Percentiles rank a stretch among this genome's conserved stretches.
Evolutionary conservation across 2,797 vertebrate species (phyloP).

Genomic region (Craterocephalus amniculus): DNA sequence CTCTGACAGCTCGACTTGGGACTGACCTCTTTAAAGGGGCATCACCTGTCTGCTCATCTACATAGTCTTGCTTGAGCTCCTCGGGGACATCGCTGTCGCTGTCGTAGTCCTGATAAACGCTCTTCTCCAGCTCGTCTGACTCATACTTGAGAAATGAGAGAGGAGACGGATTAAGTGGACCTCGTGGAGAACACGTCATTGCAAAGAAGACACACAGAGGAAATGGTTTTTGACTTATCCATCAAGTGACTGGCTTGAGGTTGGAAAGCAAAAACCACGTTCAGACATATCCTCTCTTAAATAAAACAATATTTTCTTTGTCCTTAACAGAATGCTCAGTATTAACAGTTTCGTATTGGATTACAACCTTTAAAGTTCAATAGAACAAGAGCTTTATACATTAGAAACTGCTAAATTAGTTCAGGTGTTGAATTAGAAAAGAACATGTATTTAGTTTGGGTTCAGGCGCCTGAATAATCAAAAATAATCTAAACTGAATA

Average conservation of each 20-base stretch:
- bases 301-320: conserved; percentile 40
- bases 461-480: conserved; percentile 5
- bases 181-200: neutral
- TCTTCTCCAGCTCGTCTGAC: conserved; percentile 98
- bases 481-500: conserved; percentile 4
- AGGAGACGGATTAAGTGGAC: conserved; percentile 7
- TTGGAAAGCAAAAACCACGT: conserved; percentile 12
- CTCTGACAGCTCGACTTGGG: neutral
- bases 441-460: conserved; percentile 13
- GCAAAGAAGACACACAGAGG: neutral
- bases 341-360: conserved; percentile 31
- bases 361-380: conserved; percentile 35
- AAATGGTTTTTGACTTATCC: neutral
- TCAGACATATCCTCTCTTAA: conserved; percentile 15
- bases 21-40: conserved; percentile 92
- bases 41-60: conserved; percentile 98
- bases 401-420: conserved; percentile 45
- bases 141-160: conserved; percentile 86
- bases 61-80: conserved; percentile 96
- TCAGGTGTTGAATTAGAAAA: conserved; percentile 31
- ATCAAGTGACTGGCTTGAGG: conserved; percentile 4
- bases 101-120: conserved; percentile 96
- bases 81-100: conserved; percentile 98
- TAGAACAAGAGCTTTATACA: conserved; percentile 7
- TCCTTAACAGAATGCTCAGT: conserved; percentile 24